Evolutionary conservation across 1,140 invertebrate genomes (phyloP), one percentile per base, ranked within the genome.

Genomic region (Dendrolimus kikuchii): DNA sequence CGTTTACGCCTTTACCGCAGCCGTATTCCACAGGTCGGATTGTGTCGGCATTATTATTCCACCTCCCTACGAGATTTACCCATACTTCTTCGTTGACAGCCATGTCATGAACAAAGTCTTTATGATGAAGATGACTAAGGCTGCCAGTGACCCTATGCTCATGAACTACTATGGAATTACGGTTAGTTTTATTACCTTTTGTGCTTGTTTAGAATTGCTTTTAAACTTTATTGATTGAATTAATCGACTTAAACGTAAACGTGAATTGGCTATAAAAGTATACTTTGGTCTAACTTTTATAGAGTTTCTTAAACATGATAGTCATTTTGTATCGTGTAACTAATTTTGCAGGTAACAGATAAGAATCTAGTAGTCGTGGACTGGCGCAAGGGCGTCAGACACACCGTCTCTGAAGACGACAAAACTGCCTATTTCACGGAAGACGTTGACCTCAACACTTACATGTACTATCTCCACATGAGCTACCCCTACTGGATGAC

Each of bases 371-470:
- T 69, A 55, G 81, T 77, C 68, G 86, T 84, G 46, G 82, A 86
- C 63, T 80, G 74, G 73, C 77, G 80, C 42, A 86, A 84, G 59
- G 75, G 75, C 9, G 62, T 84, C 9, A 76, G 81, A 47, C 71
- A 72, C 46, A 60, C 64, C 5, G 38, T 86, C 8, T 63, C 60
- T 40, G 55, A 80, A 45, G 57, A 69, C 53, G 86, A 79, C 64
- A 90, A 86, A 53, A 88, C 86, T 51, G 86, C 71, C 5, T 95
- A 95, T 82, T 94, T 93, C 88, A 92, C 90, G 9, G 92, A 95
- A 62, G 93, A 93, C 69, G 84, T 91, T 55, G 90, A 90, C 49
- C 80, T 94, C 10, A 95, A 94, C 82, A 84, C 90, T 6, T 93
- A 88, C 77, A 92, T 93, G 87, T 93, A 91, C 87, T 91, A 93